Evolutionary conservation across 1,140 invertebrate species (phyloP), one percentile per base, ranked within the genome.

Genomic region (Drosophila ambigua): DNA sequence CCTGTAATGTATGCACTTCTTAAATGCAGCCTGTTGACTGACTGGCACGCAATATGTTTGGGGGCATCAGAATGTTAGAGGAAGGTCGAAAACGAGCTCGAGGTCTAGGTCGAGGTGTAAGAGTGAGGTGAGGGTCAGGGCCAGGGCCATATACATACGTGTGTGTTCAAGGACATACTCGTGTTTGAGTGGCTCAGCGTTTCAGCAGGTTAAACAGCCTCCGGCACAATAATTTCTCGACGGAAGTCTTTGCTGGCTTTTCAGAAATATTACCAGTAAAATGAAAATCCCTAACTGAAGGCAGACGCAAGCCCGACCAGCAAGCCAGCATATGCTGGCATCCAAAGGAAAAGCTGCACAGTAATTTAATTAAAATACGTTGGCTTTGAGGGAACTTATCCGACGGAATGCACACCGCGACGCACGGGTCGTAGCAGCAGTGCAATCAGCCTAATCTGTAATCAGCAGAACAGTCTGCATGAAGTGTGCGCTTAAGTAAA

Each of bases 121-220:
- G 8, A 15, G 44, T 64, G 54, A 59, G 41, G 58, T 44, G 69
- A 49, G 71, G 59, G 59, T 72, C 71, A 74, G 43, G 72, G 78
- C 57, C 71, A 74, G 43, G 72, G 78, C 57, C 78, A 71, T 16
- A 51, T 46, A 43, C 66, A 24, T 24, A 24, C 0, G 0, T 0
- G 45, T 49, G 59, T 77, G 48, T 45, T 78, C 82, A 85, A 85
- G 82, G 82, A 72, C 82, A 64, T 68, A 55, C 41, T 46, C 64
- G 68, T 85, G 74, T 81, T 81, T 87, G 77, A 85, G 82, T 87
- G 78, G 65, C 64, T 58, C 65, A 53, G 43, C 24, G 55, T 48
- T 60, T 41, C n/a, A 31, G 60, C 55, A 57, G 61, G 59, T 76
- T 76, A 67, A 79, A 68, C 60, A 77, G 62, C 72, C 80, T 52